Base-by-base conservation (phyloP, 2,113 vertebrate species). In the Heloderma charlesbogerti region DNA sequence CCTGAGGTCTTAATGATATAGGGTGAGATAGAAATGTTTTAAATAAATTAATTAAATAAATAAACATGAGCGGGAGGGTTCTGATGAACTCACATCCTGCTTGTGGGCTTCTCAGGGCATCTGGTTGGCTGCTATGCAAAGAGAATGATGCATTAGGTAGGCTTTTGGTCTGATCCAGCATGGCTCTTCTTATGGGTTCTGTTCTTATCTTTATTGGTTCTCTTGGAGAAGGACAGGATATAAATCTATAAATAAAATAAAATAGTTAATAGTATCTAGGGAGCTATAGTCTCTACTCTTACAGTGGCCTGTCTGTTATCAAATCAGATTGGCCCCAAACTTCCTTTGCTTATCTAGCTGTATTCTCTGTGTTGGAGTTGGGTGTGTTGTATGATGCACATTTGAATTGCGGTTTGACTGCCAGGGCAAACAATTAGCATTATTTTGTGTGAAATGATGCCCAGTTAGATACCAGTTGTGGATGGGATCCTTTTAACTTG, bases 391-490 rank as follows among this genome's bases (percentile, higher is more conserved):
- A 15, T 13, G 34, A 34, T 71, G 31, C 29, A 71, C 1, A 71
- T 34, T 34, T 71, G 29, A 71, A 34, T n/a, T n/a, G n/a, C n/a
- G n/a, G n/a, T n/a, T n/a, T n/a, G n/a, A n/a, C 69, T 71, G 69
- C 69, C 29, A 31, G 31, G 69, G 31, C 12, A 7, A 71, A 71
- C 31, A 5, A 71, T 34, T n/a, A 15, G 71, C 34, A 34, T 72
- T 72, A 72, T 72, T 34, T 72, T 72, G 7, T 10, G 71, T 60
- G 34, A 78, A 78, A 45, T 43, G 22, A 45, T 67, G 10, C 29
- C 78, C 91, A 51, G 91, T 22, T 92, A 74, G 89, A 31, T 43
- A 40, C 27, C 84, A 71, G 37, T 31, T 10, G 74, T 66, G 67
- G 77, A 69, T 89, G 37, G 45, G 89, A 85, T 85, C 77, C 48